Percentiles rank a stretch among this genome's conserved stretches.
phyloP scores from a whole-genome alignment of 2,113 vertebrate genomes.

The Motacilla tschutschensis region DNA sequence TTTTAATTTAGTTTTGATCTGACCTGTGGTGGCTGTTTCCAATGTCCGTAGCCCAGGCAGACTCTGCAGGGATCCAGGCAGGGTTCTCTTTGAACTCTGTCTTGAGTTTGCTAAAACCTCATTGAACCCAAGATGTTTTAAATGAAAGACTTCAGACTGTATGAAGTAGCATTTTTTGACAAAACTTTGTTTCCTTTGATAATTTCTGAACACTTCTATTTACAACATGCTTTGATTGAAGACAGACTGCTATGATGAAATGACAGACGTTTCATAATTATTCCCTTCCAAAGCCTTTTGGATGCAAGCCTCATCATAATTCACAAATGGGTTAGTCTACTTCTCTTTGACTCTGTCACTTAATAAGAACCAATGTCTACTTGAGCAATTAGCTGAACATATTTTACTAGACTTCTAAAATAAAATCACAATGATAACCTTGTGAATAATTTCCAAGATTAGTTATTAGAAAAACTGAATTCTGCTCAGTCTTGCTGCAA shows the following conservation, averaged over 20 bases:
- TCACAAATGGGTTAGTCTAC: neutral
- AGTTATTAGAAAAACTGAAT: neutral
- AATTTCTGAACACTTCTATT: slow-evolving; percentile 62
- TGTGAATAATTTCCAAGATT: neutral
- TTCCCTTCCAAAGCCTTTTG: slow-evolving; percentile 19
- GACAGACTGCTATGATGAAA: slow-evolving; percentile 43
- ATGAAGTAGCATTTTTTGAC: slow-evolving; percentile 56
- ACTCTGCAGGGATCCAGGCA: slow-evolving; percentile 46
- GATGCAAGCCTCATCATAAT: neutral
- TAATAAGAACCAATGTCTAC: neutral
- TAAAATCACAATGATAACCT: neutral
- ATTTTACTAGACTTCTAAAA: neutral
- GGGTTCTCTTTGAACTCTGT: slow-evolving; percentile 52
- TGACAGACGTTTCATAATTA: slow-evolving; percentile 21
- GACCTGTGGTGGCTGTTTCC: slow-evolving; percentile 39
- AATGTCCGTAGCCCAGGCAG: slow-evolving; percentile 30
- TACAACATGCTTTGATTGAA: slow-evolving; percentile 56
- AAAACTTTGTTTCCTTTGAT: slow-evolving; percentile 57
- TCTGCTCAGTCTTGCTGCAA: neutral
- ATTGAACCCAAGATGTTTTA: slow-evolving; percentile 57
- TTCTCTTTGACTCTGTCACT: neutral
- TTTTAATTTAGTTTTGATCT: slow-evolving; percentile 39
- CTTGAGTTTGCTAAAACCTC: slow-evolving; percentile 30
- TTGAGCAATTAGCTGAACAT: neutral
- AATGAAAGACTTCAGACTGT: slow-evolving; percentile 50